Evolutionary conservation across 53 echinoderm and acorn worm species (phyloP).

Genomic region (Stichopus horrens): DNA sequence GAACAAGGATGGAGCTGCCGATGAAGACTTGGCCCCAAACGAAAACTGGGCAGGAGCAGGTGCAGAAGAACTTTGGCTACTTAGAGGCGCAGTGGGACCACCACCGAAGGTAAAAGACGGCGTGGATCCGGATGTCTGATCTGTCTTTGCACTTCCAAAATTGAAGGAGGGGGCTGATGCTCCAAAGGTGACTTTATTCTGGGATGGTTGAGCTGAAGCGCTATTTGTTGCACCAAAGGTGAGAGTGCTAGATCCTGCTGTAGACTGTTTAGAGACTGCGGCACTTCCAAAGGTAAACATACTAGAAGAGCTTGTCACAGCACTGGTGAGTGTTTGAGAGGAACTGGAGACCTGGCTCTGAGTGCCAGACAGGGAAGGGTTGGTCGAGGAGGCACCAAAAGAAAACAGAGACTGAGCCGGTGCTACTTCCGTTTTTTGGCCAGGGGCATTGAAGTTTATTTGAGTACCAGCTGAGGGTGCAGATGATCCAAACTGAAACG

Average conservation of each 20-base stretch:
- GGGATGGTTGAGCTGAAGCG: not conserved
- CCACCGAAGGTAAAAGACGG: not conserved
- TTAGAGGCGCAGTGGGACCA: not conserved
- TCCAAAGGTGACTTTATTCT: not conserved
- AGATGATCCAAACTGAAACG: slow-evolving; percentile 33
- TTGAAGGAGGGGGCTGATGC: slow-evolving; percentile 17
- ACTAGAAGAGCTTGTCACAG: not conserved
- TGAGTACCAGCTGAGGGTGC: not conserved
- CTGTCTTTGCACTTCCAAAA: slow-evolving; percentile 14
- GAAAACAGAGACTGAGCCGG: not conserved
- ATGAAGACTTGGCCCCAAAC: slow-evolving; percentile 15
- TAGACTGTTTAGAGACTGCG: not conserved
- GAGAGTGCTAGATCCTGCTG: not conserved
- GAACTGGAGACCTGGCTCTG: not conserved
- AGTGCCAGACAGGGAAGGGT: not conserved
- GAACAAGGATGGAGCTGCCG: not conserved
- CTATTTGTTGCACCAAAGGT: slow-evolving; percentile 14
- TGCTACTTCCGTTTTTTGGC: not conserved
- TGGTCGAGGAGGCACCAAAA: not conserved
- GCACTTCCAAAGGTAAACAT: not conserved
- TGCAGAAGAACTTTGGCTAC: not conserved
- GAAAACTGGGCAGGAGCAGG: slow-evolving; percentile 13
- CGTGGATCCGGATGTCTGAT: not conserved
- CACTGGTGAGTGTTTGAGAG: not conserved
- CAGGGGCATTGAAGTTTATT: not conserved